Percentiles rank a stretch among this genome's conserved stretches.
phyloP scores from a whole-genome alignment of 1,140 invertebrate species.

The Stegodyphus mimosarum region DNA sequence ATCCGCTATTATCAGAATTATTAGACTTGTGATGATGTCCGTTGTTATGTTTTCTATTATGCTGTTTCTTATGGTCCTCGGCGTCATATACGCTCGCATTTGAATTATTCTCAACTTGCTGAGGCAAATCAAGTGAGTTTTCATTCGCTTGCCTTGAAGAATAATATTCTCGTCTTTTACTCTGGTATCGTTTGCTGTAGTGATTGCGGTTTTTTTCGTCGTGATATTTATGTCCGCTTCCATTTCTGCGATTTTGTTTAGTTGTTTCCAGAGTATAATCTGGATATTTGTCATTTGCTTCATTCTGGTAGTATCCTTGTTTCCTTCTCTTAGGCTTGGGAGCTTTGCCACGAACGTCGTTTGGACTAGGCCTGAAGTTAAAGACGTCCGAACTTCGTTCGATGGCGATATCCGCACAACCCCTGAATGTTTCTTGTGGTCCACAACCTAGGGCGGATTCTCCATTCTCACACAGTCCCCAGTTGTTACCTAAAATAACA shows the following conservation, averaged over 20 bases:
- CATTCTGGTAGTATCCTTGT: slow-evolving; percentile 5
- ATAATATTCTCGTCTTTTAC: background rate
- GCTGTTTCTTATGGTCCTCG: background rate
- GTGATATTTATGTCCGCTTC: background rate
- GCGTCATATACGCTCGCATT: background rate
- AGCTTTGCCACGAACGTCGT: slow-evolving; percentile 13
- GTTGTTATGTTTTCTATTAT: background rate
- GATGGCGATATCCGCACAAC: slow-evolving; percentile 78
- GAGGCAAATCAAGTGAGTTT: background rate
- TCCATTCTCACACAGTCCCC: slow-evolving; percentile 63
- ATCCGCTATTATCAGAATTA: background rate
- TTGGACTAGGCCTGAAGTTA: slow-evolving; percentile 1
- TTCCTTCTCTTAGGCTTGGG: slow-evolving; percentile 4
- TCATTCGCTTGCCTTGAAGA: too few relatives aligned
- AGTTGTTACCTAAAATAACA: slow-evolving; percentile 62
- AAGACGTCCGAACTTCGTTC: background rate
- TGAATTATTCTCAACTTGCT: background rate
- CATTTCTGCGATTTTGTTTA: background rate
- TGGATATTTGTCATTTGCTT: slow-evolving; percentile 1
- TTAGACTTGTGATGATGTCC: background rate
- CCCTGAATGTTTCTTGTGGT: slow-evolving; percentile 76
- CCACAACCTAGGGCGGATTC: slow-evolving; percentile 72
- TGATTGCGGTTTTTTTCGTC: background rate
- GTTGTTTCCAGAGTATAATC: slow-evolving; percentile 1
- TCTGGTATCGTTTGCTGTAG: background rate